Evolutionary conservation across 2,113 vertebrate genomes (phyloP).

Genomic region (Centropus unirufus): DNA sequence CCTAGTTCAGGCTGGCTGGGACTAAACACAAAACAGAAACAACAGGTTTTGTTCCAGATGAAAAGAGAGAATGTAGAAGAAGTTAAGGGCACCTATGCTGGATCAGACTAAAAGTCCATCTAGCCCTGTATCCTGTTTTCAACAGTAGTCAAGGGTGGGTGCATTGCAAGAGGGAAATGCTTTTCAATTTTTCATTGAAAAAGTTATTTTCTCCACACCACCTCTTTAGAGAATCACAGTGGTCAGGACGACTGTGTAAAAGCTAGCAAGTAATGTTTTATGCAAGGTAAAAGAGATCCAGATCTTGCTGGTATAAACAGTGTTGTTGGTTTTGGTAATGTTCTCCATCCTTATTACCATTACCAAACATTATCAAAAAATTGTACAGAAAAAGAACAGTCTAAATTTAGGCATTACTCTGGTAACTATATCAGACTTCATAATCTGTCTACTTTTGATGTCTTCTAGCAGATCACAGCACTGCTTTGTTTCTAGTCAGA

Average conservation of each 20-base stretch:
- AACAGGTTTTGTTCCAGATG: neutral
- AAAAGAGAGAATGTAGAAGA: neutral
- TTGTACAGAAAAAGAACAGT: neutral
- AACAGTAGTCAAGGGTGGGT: neutral
- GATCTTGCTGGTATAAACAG: neutral
- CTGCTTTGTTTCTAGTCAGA: slow-evolving; percentile 20
- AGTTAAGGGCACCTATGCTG: neutral
- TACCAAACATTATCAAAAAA: too few species aligned
- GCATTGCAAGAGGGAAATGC: neutral
- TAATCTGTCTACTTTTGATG: neutral
- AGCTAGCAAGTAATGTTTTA: neutral
- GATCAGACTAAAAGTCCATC: neutral
- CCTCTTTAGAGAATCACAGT: neutral
- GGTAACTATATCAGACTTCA: neutral
- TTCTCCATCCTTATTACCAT: too few species aligned
- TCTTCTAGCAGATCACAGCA: neutral
- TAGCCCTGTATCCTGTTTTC: neutral
- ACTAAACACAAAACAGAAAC: neutral
- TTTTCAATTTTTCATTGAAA: neutral
- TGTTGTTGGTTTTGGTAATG: neutral
- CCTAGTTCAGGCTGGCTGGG: neutral
- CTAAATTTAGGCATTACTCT: neutral
- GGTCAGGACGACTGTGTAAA: neutral
- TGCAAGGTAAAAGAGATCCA: neutral
- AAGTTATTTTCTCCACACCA: neutral